phyloP scores from a whole-genome alignment of 2,888 invertebrate species.

The Elmis aenea region DNA sequence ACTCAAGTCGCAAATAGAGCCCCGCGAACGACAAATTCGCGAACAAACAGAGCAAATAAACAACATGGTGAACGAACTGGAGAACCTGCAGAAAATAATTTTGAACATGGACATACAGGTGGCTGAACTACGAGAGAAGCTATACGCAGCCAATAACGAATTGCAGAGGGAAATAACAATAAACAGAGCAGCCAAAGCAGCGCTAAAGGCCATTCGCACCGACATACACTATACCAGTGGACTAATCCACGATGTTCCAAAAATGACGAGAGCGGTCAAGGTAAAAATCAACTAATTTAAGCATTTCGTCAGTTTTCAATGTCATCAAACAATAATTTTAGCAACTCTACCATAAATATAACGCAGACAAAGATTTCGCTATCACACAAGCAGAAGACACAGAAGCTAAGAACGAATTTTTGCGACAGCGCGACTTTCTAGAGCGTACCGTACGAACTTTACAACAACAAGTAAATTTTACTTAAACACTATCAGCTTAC shows the following conservation, averaged over 20 bases:
- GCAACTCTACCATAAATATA: slow-evolving; percentile 66
- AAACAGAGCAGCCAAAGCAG: slow-evolving; percentile 57
- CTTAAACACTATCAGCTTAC: slow-evolving; percentile 4
- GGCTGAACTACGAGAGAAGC: slow-evolving; percentile 71
- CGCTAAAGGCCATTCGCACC: slow-evolving; percentile 69
- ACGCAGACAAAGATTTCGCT: slow-evolving; percentile 63
- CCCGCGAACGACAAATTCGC: slow-evolving; percentile 78
- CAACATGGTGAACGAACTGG: slow-evolving; percentile 79
- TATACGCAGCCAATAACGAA: slow-evolving; percentile 66
- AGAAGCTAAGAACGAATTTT: slow-evolving; percentile 70
- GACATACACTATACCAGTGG: slow-evolving; percentile 78
- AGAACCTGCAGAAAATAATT: slow-evolving; percentile 71
- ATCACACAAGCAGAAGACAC: slow-evolving; percentile 62
- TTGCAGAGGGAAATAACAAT: slow-evolving; percentile 60
- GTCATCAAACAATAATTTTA: slow-evolving; percentile 34
- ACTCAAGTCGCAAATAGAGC: slow-evolving; percentile 74
- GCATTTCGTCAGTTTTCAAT: slow-evolving; percentile 37
- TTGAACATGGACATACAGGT: slow-evolving; percentile 64
- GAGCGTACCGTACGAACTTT: slow-evolving; percentile 60
- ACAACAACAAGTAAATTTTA: slow-evolving; percentile 43
- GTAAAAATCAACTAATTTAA: slow-evolving; percentile 47
- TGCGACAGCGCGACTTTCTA: slow-evolving; percentile 76
- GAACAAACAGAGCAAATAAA: slow-evolving; percentile 76
- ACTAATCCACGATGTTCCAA: slow-evolving; percentile 70
- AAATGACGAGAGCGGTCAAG: slow-evolving; percentile 53